Base-by-base conservation (phyloP, 2,113 vertebrate genomes). In the Lampris megalopsis region DNA sequence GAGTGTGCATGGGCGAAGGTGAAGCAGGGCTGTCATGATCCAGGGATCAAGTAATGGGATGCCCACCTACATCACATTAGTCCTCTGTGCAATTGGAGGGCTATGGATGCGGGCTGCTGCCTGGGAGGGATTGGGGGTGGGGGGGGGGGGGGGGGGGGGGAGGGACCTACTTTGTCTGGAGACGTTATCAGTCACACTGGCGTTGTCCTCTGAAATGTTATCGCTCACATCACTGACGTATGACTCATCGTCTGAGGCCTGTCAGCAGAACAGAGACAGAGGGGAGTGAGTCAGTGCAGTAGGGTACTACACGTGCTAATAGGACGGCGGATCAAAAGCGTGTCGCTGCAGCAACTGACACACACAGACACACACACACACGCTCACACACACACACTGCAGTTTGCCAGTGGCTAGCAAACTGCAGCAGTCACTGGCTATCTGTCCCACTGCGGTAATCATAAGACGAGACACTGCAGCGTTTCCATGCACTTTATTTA, bases 151-250 rank as follows among this genome's bases (percentile, higher is more conserved):
- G 3, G 54, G 57, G 47, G 42, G 47, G 63, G 9, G 48, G 63
- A 8, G 48, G 66, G 76, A 89, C 94, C 85, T 98, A 99, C 98
- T 97, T 96, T 98, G 98, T 92, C 97, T 94, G 91, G 97, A 99
- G 93, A 98, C 92, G 79, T 95, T 98, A 91, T 99, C 98, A 59
- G 96, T 96, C 76, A 99, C 97, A 65, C 98, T 99, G 94, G 98
- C 97, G 87, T 99, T 99, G 95, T 99, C 98, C 92, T 99, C 98
- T 9, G 98, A 99, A 94, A 99, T 97, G 85, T 99, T 99, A 93
- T 99, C 98, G 82, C 98, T 99, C 94, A 99, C 98, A 89, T 99
- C 98, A 72, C 98, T 99, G 94, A 99, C 96, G 75, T 99, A 99
- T 86, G 98, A 99, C 91, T 99, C 98, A 86, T 99, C 98, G 83